Percentiles rank a stretch among this genome's conserved stretches.
Evolutionary conservation across 2,113 vertebrate genomes (phyloP).

Genomic region (Bothrops jararaca): DNA sequence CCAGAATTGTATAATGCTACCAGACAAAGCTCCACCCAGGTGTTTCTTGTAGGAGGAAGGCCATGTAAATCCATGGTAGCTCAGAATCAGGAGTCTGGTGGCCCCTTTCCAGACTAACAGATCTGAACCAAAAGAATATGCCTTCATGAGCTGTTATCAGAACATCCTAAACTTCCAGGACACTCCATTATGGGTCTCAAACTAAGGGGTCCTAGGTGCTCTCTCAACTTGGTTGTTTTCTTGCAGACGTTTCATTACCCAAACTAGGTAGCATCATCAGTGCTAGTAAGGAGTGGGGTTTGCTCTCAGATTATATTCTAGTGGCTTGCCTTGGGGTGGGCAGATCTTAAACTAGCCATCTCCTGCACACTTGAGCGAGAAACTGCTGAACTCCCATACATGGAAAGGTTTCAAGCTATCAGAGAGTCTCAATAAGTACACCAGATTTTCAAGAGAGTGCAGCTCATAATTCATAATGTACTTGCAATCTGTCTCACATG

Average conservation of each 20-base stretch:
- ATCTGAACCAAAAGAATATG: background rate
- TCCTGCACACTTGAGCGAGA: background rate
- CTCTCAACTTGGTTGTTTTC: background rate
- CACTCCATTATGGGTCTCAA: background rate
- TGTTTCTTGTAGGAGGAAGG: background rate
- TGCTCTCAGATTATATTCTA: background rate
- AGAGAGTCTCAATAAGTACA: background rate
- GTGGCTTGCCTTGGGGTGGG: background rate
- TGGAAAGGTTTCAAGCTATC: background rate
- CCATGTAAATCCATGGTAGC: background rate
- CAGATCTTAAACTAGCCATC: background rate
- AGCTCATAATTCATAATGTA: background rate
- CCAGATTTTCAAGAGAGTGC: background rate
- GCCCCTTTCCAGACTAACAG: background rate
- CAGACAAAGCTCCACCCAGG: background rate
- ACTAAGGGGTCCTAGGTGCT: background rate
- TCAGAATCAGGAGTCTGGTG: background rate
- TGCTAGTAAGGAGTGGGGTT: background rate
- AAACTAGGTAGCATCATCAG: background rate
- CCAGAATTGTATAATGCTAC: background rate
- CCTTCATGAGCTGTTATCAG: background rate
- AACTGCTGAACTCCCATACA: background rate
- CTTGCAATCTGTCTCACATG: background rate
- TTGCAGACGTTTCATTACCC: background rate
- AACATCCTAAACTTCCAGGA: background rate